These are phyloP conservation scores for Triplophysa yarkandensis DNA, from an alignment of 2,797 vertebrate species.

Conservation along the genomic window DNA sequence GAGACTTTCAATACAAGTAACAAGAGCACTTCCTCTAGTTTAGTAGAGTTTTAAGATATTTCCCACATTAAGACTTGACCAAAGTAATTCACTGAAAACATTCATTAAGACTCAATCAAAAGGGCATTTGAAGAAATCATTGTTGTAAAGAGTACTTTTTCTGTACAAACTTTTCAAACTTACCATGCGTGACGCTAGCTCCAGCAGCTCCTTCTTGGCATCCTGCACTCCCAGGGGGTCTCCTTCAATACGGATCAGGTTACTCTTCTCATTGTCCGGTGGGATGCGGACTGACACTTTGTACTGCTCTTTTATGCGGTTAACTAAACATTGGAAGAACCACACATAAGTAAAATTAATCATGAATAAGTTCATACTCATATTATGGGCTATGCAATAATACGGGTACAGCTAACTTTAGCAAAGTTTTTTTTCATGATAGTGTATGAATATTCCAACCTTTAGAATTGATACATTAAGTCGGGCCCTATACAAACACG, in stretches of 20 bases:
- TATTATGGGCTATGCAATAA: neutral
- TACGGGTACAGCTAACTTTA: too few species aligned
- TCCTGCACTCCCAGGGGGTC: conserved; percentile 98
- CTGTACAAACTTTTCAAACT: conserved; percentile 47
- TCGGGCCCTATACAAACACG: too few species aligned
- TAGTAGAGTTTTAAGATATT: too few species aligned
- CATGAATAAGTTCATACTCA: neutral
- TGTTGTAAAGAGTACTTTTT: neutral
- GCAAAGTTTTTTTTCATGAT: too few species aligned
- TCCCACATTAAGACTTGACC: too few species aligned
- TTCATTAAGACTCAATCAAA: neutral
- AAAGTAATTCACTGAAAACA: conserved; percentile 26
- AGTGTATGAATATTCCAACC: too few species aligned
- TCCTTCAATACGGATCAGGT: conserved; percentile 96
- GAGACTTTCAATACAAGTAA: conserved; percentile 23
- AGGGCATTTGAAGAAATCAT: neutral
- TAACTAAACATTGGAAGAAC: conserved; percentile 74
- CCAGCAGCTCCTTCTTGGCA: conserved; percentile 97
- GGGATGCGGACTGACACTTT: conserved; percentile 99
- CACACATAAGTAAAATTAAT: neutral
- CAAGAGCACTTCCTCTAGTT: conserved; percentile 46
- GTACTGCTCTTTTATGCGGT: conserved; percentile 97
- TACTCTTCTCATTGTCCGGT: conserved; percentile 97
- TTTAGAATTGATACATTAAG: too few species aligned
- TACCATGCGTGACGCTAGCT: conserved; percentile 97